Evolutionary conservation across 2,888 invertebrate species (phyloP), one percentile per base, ranked within the genome.

Genomic region (Capitulum mitella): DNA sequence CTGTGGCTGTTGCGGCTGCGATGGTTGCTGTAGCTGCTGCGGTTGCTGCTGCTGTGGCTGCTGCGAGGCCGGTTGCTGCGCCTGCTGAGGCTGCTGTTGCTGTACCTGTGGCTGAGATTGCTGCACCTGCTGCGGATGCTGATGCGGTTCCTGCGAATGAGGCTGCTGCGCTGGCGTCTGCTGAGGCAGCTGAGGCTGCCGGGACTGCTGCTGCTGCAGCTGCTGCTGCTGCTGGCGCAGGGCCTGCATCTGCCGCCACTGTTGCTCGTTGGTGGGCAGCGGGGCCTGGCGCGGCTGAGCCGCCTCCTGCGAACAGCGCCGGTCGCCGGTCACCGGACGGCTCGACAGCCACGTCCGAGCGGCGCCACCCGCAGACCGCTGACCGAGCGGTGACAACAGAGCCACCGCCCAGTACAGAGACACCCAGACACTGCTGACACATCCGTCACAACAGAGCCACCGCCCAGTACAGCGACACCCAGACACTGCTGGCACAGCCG

Each of bases 21-120:
- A 75, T 32, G n/a, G 79, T 29, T 64, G 79, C 10, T 79, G 80
- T 34, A 34, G 58, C 76, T 79, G 79, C 61, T n/a, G 77, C 48
- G 77, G 79, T 34, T 80, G 80, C 43, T 80, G 70, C 22, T 78
- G 79, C 46, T 78, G 78, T 12, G 34, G 48, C 5, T 29, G 79
- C 22, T 70, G 32, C 26, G 32, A 34, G 3, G 3, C 12, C n/a
- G 64, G 61, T 6, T 16, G 54, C 22, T 70, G 79, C 75, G 58
- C 37, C 29, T 26, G 29, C 16, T 64, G 64, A 16, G 34, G 64
- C 6, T 14, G 16, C 34, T 64, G 64, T 22, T 37, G 22, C 34
- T 64, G 76, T 32, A 61, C 51, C 46, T 81, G 80, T 61, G 81
- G 82, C 26, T 79, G 70, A 51, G 81, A 81, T 61, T 83, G 81